Evolutionary conservation across 2,888 invertebrate genomes (phyloP).

Genomic region (Drosophila affinis): DNA sequence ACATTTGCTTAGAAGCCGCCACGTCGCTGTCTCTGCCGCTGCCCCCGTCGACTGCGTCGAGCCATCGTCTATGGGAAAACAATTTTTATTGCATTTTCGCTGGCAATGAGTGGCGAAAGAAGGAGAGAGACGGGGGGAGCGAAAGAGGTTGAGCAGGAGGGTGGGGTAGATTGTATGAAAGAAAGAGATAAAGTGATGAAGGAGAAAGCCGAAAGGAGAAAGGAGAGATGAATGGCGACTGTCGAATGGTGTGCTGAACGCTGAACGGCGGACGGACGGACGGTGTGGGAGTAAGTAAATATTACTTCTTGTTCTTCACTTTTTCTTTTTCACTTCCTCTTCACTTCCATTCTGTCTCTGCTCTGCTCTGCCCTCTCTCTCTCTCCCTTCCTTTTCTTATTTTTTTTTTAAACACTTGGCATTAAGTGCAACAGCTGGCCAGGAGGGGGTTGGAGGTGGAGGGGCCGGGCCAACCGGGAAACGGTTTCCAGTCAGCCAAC

Average conservation of each 20-base stretch:
- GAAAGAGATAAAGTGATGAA: not conserved
- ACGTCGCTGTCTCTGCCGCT: constrained; percentile 20
- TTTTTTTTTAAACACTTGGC: constrained; percentile 69
- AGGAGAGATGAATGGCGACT: constrained; percentile 20
- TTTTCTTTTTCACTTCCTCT: constrained; percentile 34
- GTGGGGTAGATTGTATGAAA: not conserved
- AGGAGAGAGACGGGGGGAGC: constrained; percentile 28
- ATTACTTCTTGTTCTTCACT: constrained; percentile 57
- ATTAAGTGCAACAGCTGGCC: constrained; percentile 76
- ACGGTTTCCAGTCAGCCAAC: constrained; percentile 69
- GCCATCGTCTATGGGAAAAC: constrained; percentile 68
- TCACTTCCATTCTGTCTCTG: constrained; percentile 8
- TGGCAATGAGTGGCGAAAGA: constrained; percentile 69
- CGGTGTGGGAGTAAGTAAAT: constrained; percentile 65
- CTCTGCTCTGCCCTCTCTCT: constrained; percentile 17
- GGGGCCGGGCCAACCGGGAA: constrained; percentile 13
- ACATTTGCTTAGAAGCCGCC: constrained; percentile 73
- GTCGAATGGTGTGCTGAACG: constrained; percentile 22
- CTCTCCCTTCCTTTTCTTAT: constrained; percentile 17
- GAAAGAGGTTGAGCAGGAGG: not conserved
- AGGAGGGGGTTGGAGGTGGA: not conserved
- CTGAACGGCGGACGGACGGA: constrained; percentile 19
- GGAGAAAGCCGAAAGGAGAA: constrained; percentile 2
- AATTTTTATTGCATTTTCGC: constrained; percentile 79
- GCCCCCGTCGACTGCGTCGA: constrained; percentile 34